Evolutionary conservation across 2,888 invertebrate species (phyloP).

Genomic region (Argynnis bischoffii): DNA sequence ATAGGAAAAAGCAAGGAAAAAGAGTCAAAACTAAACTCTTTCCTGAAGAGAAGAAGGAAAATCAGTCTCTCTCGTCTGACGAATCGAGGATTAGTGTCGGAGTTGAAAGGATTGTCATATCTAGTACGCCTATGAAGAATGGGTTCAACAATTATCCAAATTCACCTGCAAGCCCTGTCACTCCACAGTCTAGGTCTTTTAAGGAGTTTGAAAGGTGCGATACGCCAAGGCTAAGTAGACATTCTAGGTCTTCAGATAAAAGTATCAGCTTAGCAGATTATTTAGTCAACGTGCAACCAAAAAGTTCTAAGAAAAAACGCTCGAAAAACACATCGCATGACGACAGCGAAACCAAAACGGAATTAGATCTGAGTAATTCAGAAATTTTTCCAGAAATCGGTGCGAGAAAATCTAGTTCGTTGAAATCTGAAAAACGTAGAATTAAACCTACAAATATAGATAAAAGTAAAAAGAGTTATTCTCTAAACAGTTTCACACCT

Average conservation of each 20-base stretch:
- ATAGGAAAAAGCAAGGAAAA: constrained; percentile 58
- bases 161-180: constrained; percentile 57
- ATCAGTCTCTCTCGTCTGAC: constrained; percentile 63
- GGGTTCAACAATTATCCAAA: constrained; percentile 57
- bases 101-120: constrained; percentile 57
- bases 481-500: constrained; percentile 63
- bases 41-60: constrained; percentile 57
- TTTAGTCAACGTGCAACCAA: constrained; percentile 57
- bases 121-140: constrained; percentile 73
- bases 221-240: constrained; percentile 61
- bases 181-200: constrained; percentile 55
- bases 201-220: constrained; percentile 67
- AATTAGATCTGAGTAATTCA: constrained; percentile 67
- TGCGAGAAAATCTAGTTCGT: constrained; percentile 63
- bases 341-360: constrained; percentile 56
- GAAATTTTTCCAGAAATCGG: constrained; percentile 75
- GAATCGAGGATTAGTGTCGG: constrained; percentile 62
- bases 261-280: constrained; percentile 67
- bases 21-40: constrained; percentile 73
- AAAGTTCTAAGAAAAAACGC: constrained; percentile 62
- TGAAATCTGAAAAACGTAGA: constrained; percentile 63
- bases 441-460: constrained; percentile 81
- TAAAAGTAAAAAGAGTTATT: constrained; percentile 60
- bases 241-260: constrained; percentile 66
- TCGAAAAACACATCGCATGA: constrained; percentile 58